Evolutionary conservation across 1,140 invertebrate species (phyloP).

Genomic region (Mycetomoellerius zeteki): DNA sequence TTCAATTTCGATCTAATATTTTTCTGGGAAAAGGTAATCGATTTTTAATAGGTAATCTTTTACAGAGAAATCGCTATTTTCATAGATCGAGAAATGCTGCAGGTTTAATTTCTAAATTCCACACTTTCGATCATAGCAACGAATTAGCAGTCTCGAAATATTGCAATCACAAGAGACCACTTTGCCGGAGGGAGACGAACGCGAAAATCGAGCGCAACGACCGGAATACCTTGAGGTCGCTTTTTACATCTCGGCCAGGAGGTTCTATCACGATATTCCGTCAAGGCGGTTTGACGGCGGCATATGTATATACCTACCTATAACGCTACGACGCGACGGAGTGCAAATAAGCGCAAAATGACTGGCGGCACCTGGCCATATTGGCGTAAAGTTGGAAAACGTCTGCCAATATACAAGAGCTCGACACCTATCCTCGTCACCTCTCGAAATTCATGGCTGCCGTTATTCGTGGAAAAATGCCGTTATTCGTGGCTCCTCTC

Average conservation of each 20-base stretch:
- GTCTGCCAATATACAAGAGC: conserved; percentile 67
- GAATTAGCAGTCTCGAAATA: conserved; percentile 21
- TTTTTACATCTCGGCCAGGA: conserved; percentile 21
- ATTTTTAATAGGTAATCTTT: background rate
- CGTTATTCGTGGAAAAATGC: background rate
- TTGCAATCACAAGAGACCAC: background rate
- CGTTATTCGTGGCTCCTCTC: conserved; percentile 5
- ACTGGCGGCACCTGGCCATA: conserved; percentile 76
- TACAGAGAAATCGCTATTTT: background rate
- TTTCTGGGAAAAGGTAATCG: background rate
- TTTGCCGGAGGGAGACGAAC: background rate
- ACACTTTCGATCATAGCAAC: background rate
- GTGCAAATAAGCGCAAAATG: conserved; percentile 80
- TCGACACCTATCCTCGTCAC: conserved; percentile 62
- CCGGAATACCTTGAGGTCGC: conserved; percentile 9
- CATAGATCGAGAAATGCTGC: background rate
- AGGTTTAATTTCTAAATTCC: conserved; percentile 25
- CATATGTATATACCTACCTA: conserved; percentile 41
- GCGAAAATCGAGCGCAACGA: conserved; percentile 36
- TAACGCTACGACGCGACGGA: conserved; percentile 60
- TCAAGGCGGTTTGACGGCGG: conserved; percentile 26
- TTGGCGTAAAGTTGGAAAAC: conserved; percentile 80
- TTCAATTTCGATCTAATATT: background rate
- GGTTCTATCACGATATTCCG: conserved; percentile 46
- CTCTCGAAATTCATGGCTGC: conserved; percentile 67